Base-by-base conservation (phyloP, 2,888 invertebrate species). In the Tridacna gigas region DNA sequence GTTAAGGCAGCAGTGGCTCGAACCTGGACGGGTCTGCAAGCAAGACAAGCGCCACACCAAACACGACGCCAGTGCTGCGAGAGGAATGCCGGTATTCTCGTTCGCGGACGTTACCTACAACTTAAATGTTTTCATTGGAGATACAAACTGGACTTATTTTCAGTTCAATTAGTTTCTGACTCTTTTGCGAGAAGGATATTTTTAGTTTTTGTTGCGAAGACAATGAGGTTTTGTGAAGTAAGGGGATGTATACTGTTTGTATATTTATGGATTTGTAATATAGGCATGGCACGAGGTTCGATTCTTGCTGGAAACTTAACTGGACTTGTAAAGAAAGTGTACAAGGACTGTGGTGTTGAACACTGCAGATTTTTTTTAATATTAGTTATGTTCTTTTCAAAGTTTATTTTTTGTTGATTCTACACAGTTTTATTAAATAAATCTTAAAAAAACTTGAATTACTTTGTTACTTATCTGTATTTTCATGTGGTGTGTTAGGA, bases 321-420 rank as follows among this genome's bases (percentile, higher is more conserved):
- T 37, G 37, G 37, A 37, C 37, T 37, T 37, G 37, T 37, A 37
- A 37, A 37, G 37, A 37, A 37, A 4, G 37, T 37, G 37, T 37
- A 2, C 37, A 37, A 37, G 20, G 20, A 48, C n/a, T 20, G 66
- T 51, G 56, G 79, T 79, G 79, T 79, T 79, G 79, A 79, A 18
- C 79, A 79, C 67, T 45, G 60, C 60, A 37, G 48, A 60, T 11
- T 37, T 60, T 77, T 37, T 71, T 48, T 83, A 80, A 81, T 86
- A 83, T 83, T 83, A 80, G 83, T 86, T 86, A 74, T 65, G 77
- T 25, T 73, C 12, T 48, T 63, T 83, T 81, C 63, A 81, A 74
- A 86, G 79, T 86, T 86, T 86, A 86, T 86, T 78, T 79, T 83
- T 80, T 78, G 83, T 86, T 86, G 80, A 75, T 86, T 73, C 37